These are phyloP conservation scores for Metaphire vulgaris DNA, from an alignment of 1,140 invertebrate species.

Conservation along the genomic window DNA sequence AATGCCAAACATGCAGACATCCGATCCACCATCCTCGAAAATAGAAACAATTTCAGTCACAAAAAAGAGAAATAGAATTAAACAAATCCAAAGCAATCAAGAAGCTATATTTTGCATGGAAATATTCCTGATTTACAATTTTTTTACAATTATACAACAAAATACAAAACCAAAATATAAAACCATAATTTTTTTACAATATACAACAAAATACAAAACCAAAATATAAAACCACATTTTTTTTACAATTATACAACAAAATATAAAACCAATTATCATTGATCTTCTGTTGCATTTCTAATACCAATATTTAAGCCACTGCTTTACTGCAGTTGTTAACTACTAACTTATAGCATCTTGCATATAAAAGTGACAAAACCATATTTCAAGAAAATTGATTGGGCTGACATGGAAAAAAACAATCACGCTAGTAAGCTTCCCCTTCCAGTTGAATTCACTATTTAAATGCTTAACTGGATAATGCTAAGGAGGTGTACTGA, in stretches of 20 bases:
- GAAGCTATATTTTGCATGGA: neutral
- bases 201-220: neutral
- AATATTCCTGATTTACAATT: neutral
- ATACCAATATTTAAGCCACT: no score
- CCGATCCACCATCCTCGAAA: slow-evolving; percentile 58
- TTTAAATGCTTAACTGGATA: no score
- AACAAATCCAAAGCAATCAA: neutral
- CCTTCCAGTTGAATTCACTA: no score
- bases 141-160: neutral
- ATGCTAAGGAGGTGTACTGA: no score
- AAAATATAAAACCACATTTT: neutral
- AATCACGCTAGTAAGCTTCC: no score
- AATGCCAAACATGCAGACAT: slow-evolving; percentile 67
- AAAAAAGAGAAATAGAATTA: neutral
- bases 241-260: neutral
- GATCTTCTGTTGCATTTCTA: no score
- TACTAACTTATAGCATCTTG: no score
- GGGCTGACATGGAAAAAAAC: no score
- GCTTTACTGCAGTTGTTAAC: no score
- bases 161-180: neutral
- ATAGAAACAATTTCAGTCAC: slow-evolving; percentile 1
- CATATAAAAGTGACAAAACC: no score
- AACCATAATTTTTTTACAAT: neutral
- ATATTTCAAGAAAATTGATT: no score
- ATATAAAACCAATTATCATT: no score